Conservation (phyloP, 2,113 vertebrate species). For the Pao palembangensis region DNA sequence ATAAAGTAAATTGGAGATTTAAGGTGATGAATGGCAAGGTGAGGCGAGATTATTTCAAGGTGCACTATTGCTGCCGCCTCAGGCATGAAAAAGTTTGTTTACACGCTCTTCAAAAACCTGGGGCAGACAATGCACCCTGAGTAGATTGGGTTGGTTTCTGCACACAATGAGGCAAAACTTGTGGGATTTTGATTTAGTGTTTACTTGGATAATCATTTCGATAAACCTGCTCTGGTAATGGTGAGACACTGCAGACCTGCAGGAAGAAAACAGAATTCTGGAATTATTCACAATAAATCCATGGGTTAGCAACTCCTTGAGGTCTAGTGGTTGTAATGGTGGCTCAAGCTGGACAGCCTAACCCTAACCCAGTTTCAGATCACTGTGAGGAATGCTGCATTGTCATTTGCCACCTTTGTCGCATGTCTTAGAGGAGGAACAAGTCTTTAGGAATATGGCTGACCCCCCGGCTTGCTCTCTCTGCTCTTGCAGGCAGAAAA, state of each 20-base stretch:
- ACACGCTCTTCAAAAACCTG: not conserved
- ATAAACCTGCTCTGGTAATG: not conserved
- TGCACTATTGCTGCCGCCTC: conserved; percentile 8
- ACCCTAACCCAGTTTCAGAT: no score
- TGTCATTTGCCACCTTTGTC: conserved; percentile 7
- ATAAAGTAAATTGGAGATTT: conserved; percentile 25
- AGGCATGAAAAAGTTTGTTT: conserved; percentile 2
- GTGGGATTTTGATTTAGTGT: conserved; percentile 16
- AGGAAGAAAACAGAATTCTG: no score
- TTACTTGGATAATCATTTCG: conserved; percentile 13
- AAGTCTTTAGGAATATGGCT: conserved; percentile 33
- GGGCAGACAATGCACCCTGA: conserved; percentile 9
- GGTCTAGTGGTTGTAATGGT: no score
- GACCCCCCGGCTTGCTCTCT: not conserved
- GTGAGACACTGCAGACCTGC: not conserved
- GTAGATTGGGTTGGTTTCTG: conserved; percentile 22
- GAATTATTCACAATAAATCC: no score
- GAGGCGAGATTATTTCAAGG: conserved; percentile 4
- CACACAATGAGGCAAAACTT: conserved; percentile 13
- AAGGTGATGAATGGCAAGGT: conserved; percentile 27
- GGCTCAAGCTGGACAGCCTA: no score
- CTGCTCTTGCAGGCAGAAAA: conserved; percentile 22
- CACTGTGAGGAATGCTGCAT: not conserved
- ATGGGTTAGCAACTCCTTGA: no score
- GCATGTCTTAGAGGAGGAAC: conserved; percentile 17